phyloP scores from a whole-genome alignment of 2,888 invertebrate species.

The Scelioninae gen. 1 region DNA sequence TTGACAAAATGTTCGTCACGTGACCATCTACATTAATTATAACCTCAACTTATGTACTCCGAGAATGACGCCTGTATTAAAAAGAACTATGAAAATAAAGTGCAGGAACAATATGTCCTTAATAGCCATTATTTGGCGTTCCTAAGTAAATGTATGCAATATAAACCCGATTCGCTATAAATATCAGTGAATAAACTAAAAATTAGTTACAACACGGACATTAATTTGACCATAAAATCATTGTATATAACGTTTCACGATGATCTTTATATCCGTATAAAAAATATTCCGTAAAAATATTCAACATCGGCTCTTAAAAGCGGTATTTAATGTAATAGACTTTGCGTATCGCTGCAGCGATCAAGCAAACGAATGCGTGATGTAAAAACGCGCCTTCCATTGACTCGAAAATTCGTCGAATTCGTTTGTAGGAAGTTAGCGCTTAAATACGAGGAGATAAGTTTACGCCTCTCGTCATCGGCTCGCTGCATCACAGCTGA shows the following conservation, averaged over 20 bases:
- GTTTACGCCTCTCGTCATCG: slow-evolving; percentile 34
- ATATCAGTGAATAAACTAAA: not conserved
- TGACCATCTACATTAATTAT: too few relatives aligned
- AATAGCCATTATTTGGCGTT: slow-evolving; percentile 1
- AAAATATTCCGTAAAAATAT: slow-evolving; percentile 16
- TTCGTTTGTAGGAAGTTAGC: slow-evolving; percentile 40
- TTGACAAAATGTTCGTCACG: too few relatives aligned
- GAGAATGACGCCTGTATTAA: not conserved
- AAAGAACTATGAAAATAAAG: slow-evolving; percentile 3
- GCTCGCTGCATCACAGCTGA: slow-evolving; percentile 46
- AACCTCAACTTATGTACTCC: too few relatives aligned
- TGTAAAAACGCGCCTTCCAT: slow-evolving; percentile 21
- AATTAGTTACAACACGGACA: slow-evolving; percentile 19
- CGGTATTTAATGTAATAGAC: slow-evolving; percentile 15
- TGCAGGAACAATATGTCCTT: not conserved
- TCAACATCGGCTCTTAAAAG: slow-evolving; percentile 4
- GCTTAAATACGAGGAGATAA: slow-evolving; percentile 28
- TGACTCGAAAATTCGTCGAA: slow-evolving; percentile 39
- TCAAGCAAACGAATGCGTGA: slow-evolving; percentile 21
- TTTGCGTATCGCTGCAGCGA: not conserved
- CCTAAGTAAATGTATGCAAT: not conserved
- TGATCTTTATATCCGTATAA: slow-evolving; percentile 20
- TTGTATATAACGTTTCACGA: slow-evolving; percentile 2
- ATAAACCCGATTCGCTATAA: slow-evolving; percentile 12
- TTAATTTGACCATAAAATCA: slow-evolving; percentile 18